These are phyloP conservation scores for Geophilus truncorum DNA, from an alignment of 2,888 invertebrate genomes.

Conservation along the genomic window DNA sequence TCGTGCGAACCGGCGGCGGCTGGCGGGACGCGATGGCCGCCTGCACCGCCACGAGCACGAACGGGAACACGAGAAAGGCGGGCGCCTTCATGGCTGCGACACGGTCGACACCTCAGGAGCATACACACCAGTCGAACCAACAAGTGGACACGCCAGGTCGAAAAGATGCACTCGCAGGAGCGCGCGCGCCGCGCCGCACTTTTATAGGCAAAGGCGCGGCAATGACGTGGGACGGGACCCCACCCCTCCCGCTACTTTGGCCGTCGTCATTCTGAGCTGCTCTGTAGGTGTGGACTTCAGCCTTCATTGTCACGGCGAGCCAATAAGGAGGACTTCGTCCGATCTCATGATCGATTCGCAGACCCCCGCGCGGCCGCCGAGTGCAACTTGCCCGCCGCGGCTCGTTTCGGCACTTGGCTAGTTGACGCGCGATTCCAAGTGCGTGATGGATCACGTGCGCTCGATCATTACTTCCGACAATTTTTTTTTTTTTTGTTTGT, in stretches of 20 bases:
- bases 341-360: conserved; percentile 13
- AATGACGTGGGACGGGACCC: conserved; percentile 22
- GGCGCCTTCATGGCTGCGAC: conserved; percentile 10
- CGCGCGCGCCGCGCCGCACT: conserved; percentile 20
- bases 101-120: conserved; percentile 1
- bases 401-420: not conserved
- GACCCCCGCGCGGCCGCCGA: not conserved
- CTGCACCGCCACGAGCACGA: conserved; percentile 5
- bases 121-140: not conserved
- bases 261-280: conserved; percentile 20
- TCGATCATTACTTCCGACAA: not conserved
- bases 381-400: not conserved
- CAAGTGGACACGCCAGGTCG: conserved; percentile 17
- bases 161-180: conserved; percentile 22
- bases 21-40: not conserved
- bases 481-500: not conserved
- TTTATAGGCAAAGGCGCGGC: conserved; percentile 15
- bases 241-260: not conserved
- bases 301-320: conserved; percentile 24
- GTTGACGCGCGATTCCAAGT: conserved; percentile 1
- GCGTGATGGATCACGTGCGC: not conserved
- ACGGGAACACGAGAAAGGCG: not conserved
- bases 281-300: conserved; percentile 14
- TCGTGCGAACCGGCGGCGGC: not conserved
- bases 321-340: conserved; percentile 17